phyloP scores from a whole-genome alignment of 2,797 vertebrate species.

The Helostoma temminkii region DNA sequence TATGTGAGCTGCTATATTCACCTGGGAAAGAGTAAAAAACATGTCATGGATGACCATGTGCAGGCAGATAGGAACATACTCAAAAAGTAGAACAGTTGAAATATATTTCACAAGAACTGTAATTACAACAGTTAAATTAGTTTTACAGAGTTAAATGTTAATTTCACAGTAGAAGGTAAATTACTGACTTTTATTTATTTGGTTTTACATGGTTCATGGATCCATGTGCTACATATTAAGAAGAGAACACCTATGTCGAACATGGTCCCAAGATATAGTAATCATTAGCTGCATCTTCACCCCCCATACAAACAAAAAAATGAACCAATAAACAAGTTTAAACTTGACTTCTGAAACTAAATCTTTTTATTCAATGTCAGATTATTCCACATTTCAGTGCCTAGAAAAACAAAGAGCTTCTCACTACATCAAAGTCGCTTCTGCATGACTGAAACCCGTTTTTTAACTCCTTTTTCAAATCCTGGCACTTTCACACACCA shows the following conservation, averaged over 20 bases:
- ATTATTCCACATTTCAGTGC: background rate
- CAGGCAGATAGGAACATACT: background rate
- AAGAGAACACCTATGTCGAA: no score
- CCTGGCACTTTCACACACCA: slow-evolving; percentile 50
- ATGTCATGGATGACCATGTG: background rate
- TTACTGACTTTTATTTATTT: no score
- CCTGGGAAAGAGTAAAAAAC: no score
- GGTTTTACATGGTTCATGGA: no score
- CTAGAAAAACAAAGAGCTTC: background rate
- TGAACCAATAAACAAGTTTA: no score
- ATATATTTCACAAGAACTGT: background rate
- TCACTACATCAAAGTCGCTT: background rate
- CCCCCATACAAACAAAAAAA: no score
- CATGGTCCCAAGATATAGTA: no score
- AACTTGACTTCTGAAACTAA: background rate
- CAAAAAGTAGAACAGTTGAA: background rate
- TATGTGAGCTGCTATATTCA: no score
- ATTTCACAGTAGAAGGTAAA: background rate
- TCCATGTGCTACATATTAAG: no score
- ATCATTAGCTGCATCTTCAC: no score
- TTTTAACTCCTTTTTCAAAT: slow-evolving; percentile 37
- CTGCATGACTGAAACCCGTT: slow-evolving; percentile 33
- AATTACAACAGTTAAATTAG: background rate
- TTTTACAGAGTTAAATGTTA: background rate
- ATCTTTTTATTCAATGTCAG: no score